Conservation (phyloP, 92 coral and sea anemone genomes). For the Siderastrea radians region DNA sequence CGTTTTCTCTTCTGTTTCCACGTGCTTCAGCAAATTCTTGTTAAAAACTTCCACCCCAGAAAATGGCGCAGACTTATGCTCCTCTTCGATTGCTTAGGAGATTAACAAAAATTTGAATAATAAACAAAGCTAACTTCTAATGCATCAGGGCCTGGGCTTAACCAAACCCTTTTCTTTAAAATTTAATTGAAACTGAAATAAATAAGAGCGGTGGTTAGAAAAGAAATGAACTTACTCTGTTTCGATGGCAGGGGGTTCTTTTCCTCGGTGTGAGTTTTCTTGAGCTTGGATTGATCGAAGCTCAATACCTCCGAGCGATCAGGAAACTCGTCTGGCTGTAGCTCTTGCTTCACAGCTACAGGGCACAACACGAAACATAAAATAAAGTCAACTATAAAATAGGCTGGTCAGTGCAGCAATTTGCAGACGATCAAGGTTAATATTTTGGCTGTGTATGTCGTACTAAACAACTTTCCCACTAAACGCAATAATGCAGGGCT, state of each 20-base stretch:
- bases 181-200: slow-evolving; percentile 34
- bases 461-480: neutral
- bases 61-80: slow-evolving; percentile 96
- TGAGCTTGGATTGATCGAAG: slow-evolving; percentile 84
- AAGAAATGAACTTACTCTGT: slow-evolving; percentile 75
- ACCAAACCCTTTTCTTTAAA: neutral
- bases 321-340: slow-evolving; percentile 90
- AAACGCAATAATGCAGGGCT: neutral
- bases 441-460: neutral
- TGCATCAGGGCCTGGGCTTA: neutral
- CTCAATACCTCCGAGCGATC: slow-evolving; percentile 83
- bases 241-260: slow-evolving; percentile 92
- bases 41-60: slow-evolving; percentile 97
- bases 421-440: no score
- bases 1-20: slow-evolving; percentile 84
- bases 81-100: slow-evolving; percentile 88
- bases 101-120: slow-evolving; percentile 34
- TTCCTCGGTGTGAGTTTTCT: slow-evolving; percentile 88
- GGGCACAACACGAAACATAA: neutral
- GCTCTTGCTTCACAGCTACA: slow-evolving; percentile 88
- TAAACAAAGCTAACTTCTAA: slow-evolving; percentile 4
- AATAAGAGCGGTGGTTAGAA: neutral
- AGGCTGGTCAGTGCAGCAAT: no score
- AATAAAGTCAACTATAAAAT: neutral
- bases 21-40: slow-evolving; percentile 89